These are phyloP conservation scores for Aphelocoma californica DNA, from an alignment of 2,797 vertebrate genomes.

Conservation along the genomic window DNA sequence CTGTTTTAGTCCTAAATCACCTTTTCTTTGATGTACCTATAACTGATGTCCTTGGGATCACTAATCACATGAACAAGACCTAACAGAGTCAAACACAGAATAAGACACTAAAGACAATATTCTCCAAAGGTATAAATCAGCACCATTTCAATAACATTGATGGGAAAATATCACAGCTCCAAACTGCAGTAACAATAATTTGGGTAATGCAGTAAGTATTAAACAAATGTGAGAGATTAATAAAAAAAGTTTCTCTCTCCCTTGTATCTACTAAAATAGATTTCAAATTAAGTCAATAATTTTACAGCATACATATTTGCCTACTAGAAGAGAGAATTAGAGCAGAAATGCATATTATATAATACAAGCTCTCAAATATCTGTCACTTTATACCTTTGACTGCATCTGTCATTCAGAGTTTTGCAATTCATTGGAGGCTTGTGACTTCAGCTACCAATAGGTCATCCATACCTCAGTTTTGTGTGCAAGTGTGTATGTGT, in stretches of 20 bases:
- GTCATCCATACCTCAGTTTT: neutral
- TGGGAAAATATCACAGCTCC: neutral
- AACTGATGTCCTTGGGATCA: neutral
- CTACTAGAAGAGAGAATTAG: neutral
- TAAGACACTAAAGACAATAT: neutral
- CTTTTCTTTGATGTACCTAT: neutral
- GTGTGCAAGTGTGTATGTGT: neutral
- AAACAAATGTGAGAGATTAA: neutral
- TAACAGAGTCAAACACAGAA: neutral
- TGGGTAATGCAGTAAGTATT: neutral
- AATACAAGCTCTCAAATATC: neutral
- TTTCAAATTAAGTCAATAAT: neutral
- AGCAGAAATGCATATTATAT: neutral
- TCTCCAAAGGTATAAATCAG: neutral
- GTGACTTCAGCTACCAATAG: neutral
- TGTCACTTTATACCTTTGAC: neutral
- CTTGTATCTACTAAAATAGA: neutral
- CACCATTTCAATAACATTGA: neutral
- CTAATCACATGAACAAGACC: neutral
- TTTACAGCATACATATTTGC: neutral
- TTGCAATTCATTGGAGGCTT: neutral
- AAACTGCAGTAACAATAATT: neutral
- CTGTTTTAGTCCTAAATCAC: fast-evolving
- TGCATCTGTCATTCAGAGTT: neutral
- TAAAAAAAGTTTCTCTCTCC: neutral